Conservation (phyloP, 2,888 invertebrate species). For the Lithodes maja region DNA sequence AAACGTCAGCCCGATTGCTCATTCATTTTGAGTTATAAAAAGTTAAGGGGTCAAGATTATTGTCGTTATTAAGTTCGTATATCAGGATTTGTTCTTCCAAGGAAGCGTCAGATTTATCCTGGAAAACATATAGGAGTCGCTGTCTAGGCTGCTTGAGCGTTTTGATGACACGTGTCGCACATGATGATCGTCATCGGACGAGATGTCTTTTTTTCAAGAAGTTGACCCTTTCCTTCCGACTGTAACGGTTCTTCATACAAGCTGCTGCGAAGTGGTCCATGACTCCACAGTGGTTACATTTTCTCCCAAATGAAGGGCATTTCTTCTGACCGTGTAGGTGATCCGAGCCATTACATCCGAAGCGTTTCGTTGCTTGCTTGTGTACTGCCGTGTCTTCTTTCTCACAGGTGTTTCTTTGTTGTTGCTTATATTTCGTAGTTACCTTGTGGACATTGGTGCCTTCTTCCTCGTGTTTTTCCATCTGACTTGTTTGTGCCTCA, state of each 20-base stretch:
- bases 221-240: slow-evolving; percentile 18
- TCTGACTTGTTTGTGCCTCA: slow-evolving; percentile 27
- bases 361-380: slow-evolving; percentile 13
- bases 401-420: slow-evolving; percentile 17
- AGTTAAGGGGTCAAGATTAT: no score
- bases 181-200: slow-evolving; percentile 4
- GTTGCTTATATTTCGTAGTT: slow-evolving; percentile 20
- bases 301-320: slow-evolving; percentile 8
- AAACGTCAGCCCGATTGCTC: no score
- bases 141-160: background rate
- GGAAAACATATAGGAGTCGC: background rate
- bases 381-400: background rate
- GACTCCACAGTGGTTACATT: slow-evolving; percentile 27
- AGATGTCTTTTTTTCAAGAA: background rate
- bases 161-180: background rate
- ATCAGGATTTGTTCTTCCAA: background rate
- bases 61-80: no score
- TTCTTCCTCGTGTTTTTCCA: slow-evolving; percentile 31
- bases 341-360: slow-evolving; percentile 14
- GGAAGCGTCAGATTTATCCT: background rate
- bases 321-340: slow-evolving; percentile 10
- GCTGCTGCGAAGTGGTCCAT: slow-evolving; percentile 18
- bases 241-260: slow-evolving; percentile 29
- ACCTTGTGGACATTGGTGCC: slow-evolving; percentile 22
- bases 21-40: no score